These are phyloP conservation scores for Anoplolepis gracilipes DNA, from an alignment of 1,140 invertebrate species.

Conservation along the genomic window DNA sequence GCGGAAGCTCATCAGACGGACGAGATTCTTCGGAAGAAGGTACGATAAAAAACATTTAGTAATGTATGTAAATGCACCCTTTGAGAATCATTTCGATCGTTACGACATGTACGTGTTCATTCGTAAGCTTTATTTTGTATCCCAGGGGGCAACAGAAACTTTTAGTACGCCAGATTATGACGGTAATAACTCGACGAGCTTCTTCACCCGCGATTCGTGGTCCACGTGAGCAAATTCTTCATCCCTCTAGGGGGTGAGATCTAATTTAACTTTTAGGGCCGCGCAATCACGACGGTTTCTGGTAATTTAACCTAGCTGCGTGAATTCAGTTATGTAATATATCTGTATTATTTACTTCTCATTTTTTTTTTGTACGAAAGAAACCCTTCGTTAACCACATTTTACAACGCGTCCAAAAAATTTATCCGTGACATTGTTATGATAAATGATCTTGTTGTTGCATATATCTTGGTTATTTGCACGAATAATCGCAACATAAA, in stretches of 20 bases:
- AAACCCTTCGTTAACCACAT: not conserved
- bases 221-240: conserved; percentile 64
- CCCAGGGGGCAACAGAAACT: conserved; percentile 48
- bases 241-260: conserved; percentile 59
- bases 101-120: conserved; percentile 66
- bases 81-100: conserved; percentile 65
- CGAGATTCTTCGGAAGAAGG: conserved; percentile 48
- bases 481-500: not conserved
- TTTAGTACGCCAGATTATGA: conserved; percentile 67
- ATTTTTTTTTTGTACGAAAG: not conserved
- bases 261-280: conserved; percentile 74
- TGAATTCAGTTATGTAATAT: conserved; percentile 60
- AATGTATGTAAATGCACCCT: conserved; percentile 72
- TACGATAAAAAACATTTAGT: conserved; percentile 65
- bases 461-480: not conserved
- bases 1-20: conserved; percentile 28
- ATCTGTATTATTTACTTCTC: conserved; percentile 25
- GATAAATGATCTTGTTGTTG: not conserved
- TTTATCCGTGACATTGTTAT: not conserved
- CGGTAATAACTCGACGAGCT: conserved; percentile 70
- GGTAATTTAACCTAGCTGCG: conserved; percentile 24
- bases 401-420: not conserved
- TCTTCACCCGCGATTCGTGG: conserved; percentile 40
- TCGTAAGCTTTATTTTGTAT: conserved; percentile 65
- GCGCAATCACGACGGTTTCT: conserved; percentile 62